Percentiles rank a stretch among this genome's conserved stretches.
These are phyloP conservation scores for Dione juno DNA, from an alignment of 2,888 invertebrate genomes.

Conservation along the genomic window DNA sequence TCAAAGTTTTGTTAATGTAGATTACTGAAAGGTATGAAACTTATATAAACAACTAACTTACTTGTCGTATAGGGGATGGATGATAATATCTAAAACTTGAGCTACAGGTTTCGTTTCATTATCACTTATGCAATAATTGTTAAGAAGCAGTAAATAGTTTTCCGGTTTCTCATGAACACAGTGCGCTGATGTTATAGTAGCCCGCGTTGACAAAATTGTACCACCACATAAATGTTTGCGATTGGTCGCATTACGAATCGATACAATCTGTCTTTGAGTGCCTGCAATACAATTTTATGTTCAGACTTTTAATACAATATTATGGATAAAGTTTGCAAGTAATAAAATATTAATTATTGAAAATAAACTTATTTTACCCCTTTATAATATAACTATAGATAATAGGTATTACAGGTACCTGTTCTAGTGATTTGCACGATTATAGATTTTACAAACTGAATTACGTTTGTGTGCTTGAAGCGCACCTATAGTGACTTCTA, in stretches of 20 bases:
- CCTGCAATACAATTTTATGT: constrained; percentile 52
- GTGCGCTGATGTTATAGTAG: constrained; percentile 74
- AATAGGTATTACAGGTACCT: too few relatives aligned
- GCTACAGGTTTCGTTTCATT: constrained; percentile 50
- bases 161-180: constrained; percentile 57
- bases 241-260: constrained; percentile 62
- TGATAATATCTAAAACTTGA: constrained; percentile 59
- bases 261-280: constrained; percentile 61
- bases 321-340: not conserved
- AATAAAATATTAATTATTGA: not conserved
- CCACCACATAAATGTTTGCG: constrained; percentile 69
- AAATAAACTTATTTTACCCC: too few relatives aligned
- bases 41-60: constrained; percentile 49
- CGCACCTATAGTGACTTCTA: too few relatives aligned
- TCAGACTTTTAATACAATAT: not conserved
- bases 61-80: constrained; percentile 64
- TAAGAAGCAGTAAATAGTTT: constrained; percentile 61
- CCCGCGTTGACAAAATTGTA: constrained; percentile 58
- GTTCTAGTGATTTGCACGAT: too few relatives aligned
- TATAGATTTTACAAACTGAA: too few relatives aligned
- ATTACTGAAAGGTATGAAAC: too few relatives aligned
- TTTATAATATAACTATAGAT: too few relatives aligned
- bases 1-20: too few relatives aligned
- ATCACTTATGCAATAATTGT: constrained; percentile 60
- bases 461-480: too few relatives aligned